Base-by-base conservation (phyloP, 2,797 vertebrate genomes). In the Alectoris magna region DNA sequence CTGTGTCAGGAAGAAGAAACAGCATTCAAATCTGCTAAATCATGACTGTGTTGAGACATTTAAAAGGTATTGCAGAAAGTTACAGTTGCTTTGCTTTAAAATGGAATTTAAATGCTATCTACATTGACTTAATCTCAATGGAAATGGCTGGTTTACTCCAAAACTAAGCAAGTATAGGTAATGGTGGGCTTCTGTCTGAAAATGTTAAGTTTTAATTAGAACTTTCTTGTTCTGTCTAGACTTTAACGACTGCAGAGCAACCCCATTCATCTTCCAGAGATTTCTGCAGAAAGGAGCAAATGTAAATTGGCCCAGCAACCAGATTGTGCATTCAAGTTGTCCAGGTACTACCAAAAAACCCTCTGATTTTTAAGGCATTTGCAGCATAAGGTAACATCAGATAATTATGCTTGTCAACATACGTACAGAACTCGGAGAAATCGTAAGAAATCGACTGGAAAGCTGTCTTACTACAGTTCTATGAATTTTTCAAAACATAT, bases 401-500 rank as follows among this genome's bases (percentile, higher is more conserved):
- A 69, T 73, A 90, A 88, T 84, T 81, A 86, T 17, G 49, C n/a
- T 55, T n/a, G 53, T 3, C 9, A 91, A 87, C 83, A 76, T 53
- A 87, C 18, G 77, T 59, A 93, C 56, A 63, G 71, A 94, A 89
- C 71, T 64, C 0, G 0, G 62, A 77, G 83, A 88, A 88, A 39
- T 62, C 68, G 91, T 62, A 94, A 31, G 62, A 93, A 92, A 76
- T 53, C 0, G 6, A 23, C 63, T 34, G 53, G 84, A 93, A 93
- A 84, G 66, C 46, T 81, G 48, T 70, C 76, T 91, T 87, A 90
- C 48, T 83, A 86, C 48, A 73, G 39, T 75, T 73, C 62, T 14
- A 55, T 27, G 44, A 43, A 60, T 94, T 95, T 93, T 94, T 77
- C 70, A 90, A 93, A 89, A 88, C 56, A 66, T 44, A 89, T 76